Percentiles rank a stretch among this genome's conserved stretches.
phyloP scores from a whole-genome alignment of 2,797 vertebrate species.

The Falco berigora region DNA sequence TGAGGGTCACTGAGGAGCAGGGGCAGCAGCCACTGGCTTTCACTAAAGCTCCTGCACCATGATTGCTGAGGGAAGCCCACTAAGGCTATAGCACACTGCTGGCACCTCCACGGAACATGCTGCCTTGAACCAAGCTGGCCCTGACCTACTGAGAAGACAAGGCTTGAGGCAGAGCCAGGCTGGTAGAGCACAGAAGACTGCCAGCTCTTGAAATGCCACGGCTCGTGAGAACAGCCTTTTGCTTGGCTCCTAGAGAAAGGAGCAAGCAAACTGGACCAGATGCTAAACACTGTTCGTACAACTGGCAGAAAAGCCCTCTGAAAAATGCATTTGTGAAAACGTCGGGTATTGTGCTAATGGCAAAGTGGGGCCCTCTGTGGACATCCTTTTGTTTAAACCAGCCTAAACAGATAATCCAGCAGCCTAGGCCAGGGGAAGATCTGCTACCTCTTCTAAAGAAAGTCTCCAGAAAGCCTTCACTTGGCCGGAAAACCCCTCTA shows the following conservation, averaged over 20 bases:
- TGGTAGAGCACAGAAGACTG: neutral
- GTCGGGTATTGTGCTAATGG: neutral
- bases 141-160: neutral
- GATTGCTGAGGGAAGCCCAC: neutral
- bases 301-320: neutral
- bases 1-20: neutral
- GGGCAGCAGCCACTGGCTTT: neutral
- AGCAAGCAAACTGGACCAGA: neutral
- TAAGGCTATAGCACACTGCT: neutral
- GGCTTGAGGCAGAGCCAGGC: neutral
- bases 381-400: neutral
- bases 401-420: neutral
- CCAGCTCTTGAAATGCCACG: neutral
- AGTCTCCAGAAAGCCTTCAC: neutral
- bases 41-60: neutral
- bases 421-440: neutral
- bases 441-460: neutral
- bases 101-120: neutral
- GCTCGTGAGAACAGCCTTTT: neutral
- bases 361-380: neutral
- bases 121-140: neutral
- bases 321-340: neutral
- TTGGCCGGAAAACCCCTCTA: neutral
- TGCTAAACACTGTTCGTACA: rapidly evolving
- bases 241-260: neutral